These are phyloP conservation scores for Mionectes olivaceus DNA, from an alignment of 2,797 vertebrate species.

Conservation along the genomic window DNA sequence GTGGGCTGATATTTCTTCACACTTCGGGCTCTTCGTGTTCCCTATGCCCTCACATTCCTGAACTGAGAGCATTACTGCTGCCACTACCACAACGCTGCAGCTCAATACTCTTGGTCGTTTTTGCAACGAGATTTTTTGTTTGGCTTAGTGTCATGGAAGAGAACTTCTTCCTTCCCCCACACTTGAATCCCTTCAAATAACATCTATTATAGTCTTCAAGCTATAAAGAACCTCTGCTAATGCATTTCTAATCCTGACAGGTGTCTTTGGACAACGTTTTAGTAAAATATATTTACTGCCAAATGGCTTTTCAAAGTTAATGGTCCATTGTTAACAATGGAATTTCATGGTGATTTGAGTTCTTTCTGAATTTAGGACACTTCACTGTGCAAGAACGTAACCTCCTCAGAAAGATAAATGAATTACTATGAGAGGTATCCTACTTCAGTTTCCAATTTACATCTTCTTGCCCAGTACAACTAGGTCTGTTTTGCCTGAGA, in stretches of 20 bases:
- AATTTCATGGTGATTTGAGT: background rate
- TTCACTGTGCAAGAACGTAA: background rate
- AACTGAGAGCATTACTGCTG: background rate
- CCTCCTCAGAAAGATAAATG: background rate
- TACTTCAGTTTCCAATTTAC: background rate
- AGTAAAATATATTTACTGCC: slow-evolving; percentile 24
- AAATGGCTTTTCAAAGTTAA: slow-evolving; percentile 34
- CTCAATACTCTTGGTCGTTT: background rate
- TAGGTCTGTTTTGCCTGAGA: background rate
- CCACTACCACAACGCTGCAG: background rate
- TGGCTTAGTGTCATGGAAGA: background rate
- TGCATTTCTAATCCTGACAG: slow-evolving; percentile 3
- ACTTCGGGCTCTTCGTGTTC: background rate
- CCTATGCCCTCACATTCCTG: background rate
- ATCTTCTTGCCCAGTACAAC: background rate
- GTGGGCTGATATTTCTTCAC: background rate
- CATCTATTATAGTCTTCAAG: background rate
- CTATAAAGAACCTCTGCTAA: background rate
- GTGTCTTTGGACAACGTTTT: slow-evolving; percentile 5
- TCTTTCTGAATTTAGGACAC: background rate
- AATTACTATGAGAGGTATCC: background rate
- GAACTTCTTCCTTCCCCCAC: background rate
- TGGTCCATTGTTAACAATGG: background rate
- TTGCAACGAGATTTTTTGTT: slow-evolving; percentile 9
- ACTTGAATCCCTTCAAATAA: background rate